Evolutionary conservation across 2,797 vertebrate genomes (phyloP).

Genomic region (Danio jaintianensis): DNA sequence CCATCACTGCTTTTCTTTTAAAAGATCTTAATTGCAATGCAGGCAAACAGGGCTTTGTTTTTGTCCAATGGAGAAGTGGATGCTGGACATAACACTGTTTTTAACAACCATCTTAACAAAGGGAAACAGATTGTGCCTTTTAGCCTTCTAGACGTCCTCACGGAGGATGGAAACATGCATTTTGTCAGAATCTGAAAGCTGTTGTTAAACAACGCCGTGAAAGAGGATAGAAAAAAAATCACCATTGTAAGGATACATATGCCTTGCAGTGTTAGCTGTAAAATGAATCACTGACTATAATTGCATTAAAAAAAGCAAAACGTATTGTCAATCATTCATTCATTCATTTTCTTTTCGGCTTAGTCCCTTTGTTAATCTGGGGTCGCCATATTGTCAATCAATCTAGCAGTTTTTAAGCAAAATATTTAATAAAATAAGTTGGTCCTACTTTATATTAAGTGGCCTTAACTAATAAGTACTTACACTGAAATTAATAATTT

Average conservation of each 20-base stretch:
- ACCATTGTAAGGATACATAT: constrained; percentile 18
- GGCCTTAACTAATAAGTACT: no score
- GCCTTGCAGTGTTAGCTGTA: not conserved
- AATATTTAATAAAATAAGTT: no score
- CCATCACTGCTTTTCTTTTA: constrained; percentile 74
- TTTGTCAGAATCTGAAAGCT: constrained; percentile 38
- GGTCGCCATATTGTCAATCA: no score
- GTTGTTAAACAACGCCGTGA: constrained; percentile 37
- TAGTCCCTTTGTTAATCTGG: no score
- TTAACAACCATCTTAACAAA: constrained; percentile 51
- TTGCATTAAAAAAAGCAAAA: no score
- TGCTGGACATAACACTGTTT: constrained; percentile 51
- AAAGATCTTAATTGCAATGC: constrained; percentile 81
- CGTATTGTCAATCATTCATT: no score
- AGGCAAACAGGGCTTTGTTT: constrained; percentile 56
- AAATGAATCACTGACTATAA: no score
- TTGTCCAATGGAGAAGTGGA: constrained; percentile 27
- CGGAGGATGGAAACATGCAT: constrained; percentile 32
- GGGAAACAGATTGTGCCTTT: constrained; percentile 54
- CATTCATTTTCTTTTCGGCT: no score
- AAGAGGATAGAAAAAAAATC: constrained; percentile 14
- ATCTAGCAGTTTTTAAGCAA: no score
- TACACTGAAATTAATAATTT: no score
- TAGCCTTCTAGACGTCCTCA: constrained; percentile 53
- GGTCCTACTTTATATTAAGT: no score